These are phyloP conservation scores for Nannoperca australis DNA, from an alignment of 2,797 vertebrate species.

Conservation along the genomic window DNA sequence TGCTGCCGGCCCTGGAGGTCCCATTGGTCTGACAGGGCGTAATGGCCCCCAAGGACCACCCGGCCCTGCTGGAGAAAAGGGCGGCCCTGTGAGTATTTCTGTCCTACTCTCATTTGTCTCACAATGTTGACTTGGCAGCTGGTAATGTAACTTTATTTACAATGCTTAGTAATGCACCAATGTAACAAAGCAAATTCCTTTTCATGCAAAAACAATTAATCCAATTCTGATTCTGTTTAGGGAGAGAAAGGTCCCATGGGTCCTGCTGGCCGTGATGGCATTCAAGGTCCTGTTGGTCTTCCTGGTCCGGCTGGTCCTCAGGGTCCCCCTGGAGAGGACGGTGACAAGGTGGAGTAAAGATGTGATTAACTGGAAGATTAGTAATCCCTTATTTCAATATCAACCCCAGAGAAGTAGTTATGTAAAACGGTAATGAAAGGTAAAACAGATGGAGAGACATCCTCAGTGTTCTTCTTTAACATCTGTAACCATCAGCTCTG, in stretches of 20 bases:
- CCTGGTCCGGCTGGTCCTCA: constrained; percentile 96
- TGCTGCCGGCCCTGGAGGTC: constrained; percentile 94
- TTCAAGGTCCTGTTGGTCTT: constrained; percentile 97
- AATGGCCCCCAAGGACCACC: constrained; percentile 96
- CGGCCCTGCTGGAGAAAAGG: constrained; percentile 98
- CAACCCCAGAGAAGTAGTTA: neutral
- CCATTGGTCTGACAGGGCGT: constrained; percentile 95
- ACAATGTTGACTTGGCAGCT: neutral
- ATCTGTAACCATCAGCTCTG: constrained; percentile 3
- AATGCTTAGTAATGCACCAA: too few species aligned
- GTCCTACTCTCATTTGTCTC: neutral
- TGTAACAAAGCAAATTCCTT: too few species aligned
- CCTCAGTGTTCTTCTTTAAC: neutral
- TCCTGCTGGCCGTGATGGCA: constrained; percentile 95
- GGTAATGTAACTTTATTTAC: neutral
- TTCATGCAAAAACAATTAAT: too few species aligned
- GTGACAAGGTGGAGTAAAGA: constrained; percentile 91
- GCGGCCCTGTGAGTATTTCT: constrained; percentile 91
- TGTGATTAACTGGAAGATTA: neutral
- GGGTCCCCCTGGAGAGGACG: constrained; percentile 97
- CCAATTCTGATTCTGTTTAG: constrained; percentile 71
- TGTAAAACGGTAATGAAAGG: neutral
- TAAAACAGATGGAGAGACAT: neutral
- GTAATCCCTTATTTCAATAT: neutral
- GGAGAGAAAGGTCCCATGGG: constrained; percentile 98